phyloP scores from a whole-genome alignment of 53 echinoderm and acorn worm species.

The Echinarachnius parma region DNA sequence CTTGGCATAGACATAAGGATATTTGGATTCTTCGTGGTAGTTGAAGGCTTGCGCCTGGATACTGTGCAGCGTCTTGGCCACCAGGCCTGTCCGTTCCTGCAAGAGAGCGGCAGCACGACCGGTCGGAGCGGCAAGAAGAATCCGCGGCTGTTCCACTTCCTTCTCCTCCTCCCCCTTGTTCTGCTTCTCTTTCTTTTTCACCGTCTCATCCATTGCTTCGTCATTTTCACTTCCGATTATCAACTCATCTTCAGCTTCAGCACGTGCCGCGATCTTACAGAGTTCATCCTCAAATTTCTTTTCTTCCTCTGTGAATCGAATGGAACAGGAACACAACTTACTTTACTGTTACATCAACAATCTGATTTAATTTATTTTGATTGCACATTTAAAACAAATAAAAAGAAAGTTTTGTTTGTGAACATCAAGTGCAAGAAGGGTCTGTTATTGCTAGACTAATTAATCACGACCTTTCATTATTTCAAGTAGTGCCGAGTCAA shows the following conservation, averaged over 20 bases:
- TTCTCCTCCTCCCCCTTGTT: not conserved
- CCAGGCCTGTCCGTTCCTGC: conserved; percentile 22
- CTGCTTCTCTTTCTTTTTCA: not conserved
- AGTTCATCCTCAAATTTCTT: not conserved
- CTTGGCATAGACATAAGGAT: conserved; percentile 16
- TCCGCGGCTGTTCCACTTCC: not conserved
- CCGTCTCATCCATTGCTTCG: not conserved
- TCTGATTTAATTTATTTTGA: too few relatives aligned
- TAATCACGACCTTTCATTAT: too few relatives aligned
- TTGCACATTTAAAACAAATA: too few relatives aligned
- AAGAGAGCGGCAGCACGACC: conserved; percentile 68
- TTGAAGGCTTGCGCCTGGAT: conserved; percentile 7
- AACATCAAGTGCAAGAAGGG: too few relatives aligned
- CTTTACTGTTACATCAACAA: too few relatives aligned
- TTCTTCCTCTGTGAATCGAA: not conserved
- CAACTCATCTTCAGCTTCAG: too few relatives aligned
- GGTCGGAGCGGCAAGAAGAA: conserved; percentile 61
- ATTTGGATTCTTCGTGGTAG: not conserved
- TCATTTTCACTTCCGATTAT: not conserved
- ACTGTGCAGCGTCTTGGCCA: conserved; percentile 44
- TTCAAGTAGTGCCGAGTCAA: too few relatives aligned
- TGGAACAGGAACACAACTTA: not conserved
- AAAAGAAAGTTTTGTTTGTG: too few relatives aligned
- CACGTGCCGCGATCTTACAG: too few relatives aligned
- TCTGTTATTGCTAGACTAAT: too few relatives aligned